These are phyloP conservation scores for Drosophila erecta DNA, from an alignment of 1,140 invertebrate species.

Conservation along the genomic window DNA sequence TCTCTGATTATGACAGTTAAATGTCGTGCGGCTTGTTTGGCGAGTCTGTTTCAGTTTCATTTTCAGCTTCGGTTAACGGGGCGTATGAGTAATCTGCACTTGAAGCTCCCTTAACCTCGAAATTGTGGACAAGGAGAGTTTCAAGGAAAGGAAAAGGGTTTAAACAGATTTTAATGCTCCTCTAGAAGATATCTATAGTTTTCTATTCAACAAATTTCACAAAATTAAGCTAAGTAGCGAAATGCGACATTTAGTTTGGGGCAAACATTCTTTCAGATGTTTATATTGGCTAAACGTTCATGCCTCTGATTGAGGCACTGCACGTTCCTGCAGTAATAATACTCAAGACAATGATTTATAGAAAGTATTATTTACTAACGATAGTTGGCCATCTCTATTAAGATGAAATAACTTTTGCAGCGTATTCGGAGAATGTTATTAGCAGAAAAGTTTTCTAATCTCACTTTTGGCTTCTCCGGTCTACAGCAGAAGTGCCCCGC, in stretches of 20 bases:
- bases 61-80: conserved; percentile 27
- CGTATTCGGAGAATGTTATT: conserved; percentile 16
- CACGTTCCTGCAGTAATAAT: no score
- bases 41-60: conserved; percentile 27
- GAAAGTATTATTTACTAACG: neutral
- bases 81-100: conserved; percentile 43
- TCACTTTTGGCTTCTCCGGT: conserved; percentile 46
- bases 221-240: no score
- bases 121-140: neutral
- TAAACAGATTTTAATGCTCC: conserved; percentile 5
- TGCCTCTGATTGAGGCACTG: no score
- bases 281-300: no score
- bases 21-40: conserved; percentile 39
- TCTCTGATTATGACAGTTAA: conserved; percentile 73
- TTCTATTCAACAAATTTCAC: neutral
- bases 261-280: no score
- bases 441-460: conserved; percentile 13
- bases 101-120: conserved; percentile 6
- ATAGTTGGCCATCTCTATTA: neutral
- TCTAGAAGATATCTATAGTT: neutral
- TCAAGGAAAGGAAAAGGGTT: neutral
- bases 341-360: neutral
- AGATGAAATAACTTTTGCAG: neutral
- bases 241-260: no score
- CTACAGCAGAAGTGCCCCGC: conserved; percentile 4